These are phyloP conservation scores for Drosophila teissieri DNA, from an alignment of 1,140 invertebrate species.

Conservation along the genomic window DNA sequence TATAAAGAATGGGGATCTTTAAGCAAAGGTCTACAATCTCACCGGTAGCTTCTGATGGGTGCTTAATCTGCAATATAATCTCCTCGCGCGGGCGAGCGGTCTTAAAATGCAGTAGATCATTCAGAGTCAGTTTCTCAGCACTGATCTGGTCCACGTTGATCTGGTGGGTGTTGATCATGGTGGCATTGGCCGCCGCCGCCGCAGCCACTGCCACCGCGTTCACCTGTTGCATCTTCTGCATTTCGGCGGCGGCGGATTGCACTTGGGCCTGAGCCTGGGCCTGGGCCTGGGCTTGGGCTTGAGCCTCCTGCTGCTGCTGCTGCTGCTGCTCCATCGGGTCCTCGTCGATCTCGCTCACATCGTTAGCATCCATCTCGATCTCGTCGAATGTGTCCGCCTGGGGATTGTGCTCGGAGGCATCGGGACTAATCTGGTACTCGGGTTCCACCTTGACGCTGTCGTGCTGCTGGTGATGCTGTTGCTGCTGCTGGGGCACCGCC, in stretches of 20 bases:
- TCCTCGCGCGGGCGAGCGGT: slow-evolving; percentile 75
- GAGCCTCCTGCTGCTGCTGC: slow-evolving; percentile 56
- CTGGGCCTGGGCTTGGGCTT: slow-evolving; percentile 25
- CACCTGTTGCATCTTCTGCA: slow-evolving; percentile 66
- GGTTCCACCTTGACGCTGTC: slow-evolving; percentile 75
- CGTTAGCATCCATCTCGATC: slow-evolving; percentile 78
- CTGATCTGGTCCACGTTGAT: slow-evolving; percentile 79
- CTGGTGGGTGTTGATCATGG: slow-evolving; percentile 64
- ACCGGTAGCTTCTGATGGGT: slow-evolving; percentile 74
- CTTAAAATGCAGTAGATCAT: slow-evolving; percentile 80
- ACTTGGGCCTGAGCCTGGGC: slow-evolving; percentile 46
- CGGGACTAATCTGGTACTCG: slow-evolving; percentile 74
- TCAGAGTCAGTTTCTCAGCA: slow-evolving; percentile 75
- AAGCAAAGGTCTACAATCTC: background rate
- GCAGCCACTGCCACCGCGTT: slow-evolving; percentile 56
- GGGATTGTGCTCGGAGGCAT: slow-evolving; percentile 72
- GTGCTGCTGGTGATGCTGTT: slow-evolving; percentile 60
- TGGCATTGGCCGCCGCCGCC: slow-evolving; percentile 66
- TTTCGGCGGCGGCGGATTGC: slow-evolving; percentile 61
- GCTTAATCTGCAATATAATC: slow-evolving; percentile 81
- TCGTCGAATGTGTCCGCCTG: slow-evolving; percentile 76
- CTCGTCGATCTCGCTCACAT: slow-evolving; percentile 73
- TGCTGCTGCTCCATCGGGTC: slow-evolving; percentile 73
- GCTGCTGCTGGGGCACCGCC: slow-evolving; percentile 40
- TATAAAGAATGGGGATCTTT: background rate